phyloP scores from a whole-genome alignment of 2,888 invertebrate genomes.

The Metellina segmentata region DNA sequence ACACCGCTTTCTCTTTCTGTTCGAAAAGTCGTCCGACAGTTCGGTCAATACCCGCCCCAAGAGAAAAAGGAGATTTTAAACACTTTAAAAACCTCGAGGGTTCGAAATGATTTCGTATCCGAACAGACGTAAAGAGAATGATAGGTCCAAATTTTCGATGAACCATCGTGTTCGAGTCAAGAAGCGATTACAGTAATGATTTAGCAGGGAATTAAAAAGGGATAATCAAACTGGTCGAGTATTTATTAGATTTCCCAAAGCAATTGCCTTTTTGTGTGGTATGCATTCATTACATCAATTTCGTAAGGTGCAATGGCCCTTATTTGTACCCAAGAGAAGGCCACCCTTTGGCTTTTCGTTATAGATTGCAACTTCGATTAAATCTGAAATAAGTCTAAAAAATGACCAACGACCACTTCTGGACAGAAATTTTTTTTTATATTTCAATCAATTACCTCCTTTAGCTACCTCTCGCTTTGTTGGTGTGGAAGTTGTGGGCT shows the following conservation, averaged over 20 bases:
- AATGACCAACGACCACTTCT: no score
- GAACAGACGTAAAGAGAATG: neutral
- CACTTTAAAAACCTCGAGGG: neutral
- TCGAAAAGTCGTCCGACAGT: neutral
- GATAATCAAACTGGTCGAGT: neutral
- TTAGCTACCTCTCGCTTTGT: no score
- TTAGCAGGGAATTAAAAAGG: neutral
- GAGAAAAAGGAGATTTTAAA: neutral
- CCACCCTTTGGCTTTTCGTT: no score
- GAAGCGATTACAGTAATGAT: neutral
- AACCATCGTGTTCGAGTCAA: neutral
- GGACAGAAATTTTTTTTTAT: no score
- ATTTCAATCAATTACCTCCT: no score
- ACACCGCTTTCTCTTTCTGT: constrained; percentile 9
- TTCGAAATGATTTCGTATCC: neutral
- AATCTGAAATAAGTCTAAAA: no score
- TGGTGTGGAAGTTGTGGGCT: no score
- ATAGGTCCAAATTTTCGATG: neutral
- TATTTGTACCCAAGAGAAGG: no score
- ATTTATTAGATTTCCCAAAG: neutral
- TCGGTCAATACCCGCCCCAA: neutral
- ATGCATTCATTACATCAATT: no score
- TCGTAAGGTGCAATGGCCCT: no score
- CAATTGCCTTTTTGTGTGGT: no score
- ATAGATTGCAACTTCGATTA: no score